phyloP scores from a whole-genome alignment of 2,113 vertebrate genomes.

The Pseudorectes ferrugineus region DNA sequence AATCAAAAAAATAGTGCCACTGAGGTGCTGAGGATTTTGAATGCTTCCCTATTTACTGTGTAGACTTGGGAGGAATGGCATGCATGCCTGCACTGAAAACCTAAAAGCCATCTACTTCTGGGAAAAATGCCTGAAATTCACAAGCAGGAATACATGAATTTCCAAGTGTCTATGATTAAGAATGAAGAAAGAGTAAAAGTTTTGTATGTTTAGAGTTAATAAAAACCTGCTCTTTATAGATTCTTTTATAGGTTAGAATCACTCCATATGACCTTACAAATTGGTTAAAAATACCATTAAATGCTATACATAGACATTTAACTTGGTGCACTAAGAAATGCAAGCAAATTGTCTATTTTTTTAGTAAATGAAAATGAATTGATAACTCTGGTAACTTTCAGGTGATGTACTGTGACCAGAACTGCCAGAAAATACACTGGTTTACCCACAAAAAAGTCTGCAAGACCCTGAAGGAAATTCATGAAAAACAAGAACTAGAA shows the following conservation, averaged over 20 bases:
- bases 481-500: conserved; percentile 85
- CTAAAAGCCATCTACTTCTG: background rate
- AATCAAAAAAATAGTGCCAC: background rate
- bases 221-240: background rate
- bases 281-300: background rate
- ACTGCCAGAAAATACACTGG: conserved; percentile 96
- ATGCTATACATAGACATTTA: background rate
- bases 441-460: conserved; percentile 96
- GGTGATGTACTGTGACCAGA: conserved; percentile 92
- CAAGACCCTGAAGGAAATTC: conserved; percentile 84
- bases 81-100: background rate
- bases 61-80: background rate
- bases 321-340: background rate
- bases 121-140: background rate
- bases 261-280: background rate
- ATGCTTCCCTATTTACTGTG: background rate
- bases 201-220: background rate
- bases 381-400: conserved; percentile 52
- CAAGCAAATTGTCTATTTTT: background rate
- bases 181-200: background rate
- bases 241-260: background rate
- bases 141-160: background rate
- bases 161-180: background rate
- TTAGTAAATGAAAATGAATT: background rate
- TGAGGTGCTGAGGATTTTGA: background rate